Percentiles rank a stretch among this genome's conserved stretches.
Evolutionary conservation across 2,888 invertebrate species (phyloP).

Genomic region (Embidobia sp.): DNA sequence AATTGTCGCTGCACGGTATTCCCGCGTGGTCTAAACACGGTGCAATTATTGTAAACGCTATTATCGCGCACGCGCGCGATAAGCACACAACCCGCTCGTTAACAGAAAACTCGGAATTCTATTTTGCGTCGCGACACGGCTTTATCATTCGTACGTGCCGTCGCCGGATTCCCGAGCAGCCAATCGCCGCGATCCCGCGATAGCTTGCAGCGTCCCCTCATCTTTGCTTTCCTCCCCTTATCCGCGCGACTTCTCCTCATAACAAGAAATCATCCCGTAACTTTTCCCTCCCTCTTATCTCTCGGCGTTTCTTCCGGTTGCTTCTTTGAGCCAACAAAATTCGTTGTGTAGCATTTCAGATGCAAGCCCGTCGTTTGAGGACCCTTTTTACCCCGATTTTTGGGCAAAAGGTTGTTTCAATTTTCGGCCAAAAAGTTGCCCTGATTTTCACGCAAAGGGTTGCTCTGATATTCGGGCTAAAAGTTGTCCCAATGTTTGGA

Average conservation of each 20-base stretch:
- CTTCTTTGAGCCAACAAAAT: slow-evolving; percentile 20
- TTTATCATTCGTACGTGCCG: slow-evolving; percentile 56
- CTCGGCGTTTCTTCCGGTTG: slow-evolving; percentile 30
- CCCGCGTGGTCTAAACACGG: slow-evolving; percentile 18
- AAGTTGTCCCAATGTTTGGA: no score
- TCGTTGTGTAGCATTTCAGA: no score
- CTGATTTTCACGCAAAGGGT: no score
- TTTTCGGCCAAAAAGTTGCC: no score
- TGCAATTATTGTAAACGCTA: slow-evolving; percentile 39
- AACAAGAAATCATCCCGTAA: slow-evolving; percentile 56
- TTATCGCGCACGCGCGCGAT: slow-evolving; percentile 28
- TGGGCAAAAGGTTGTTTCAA: no score
- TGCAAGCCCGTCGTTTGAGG: no score
- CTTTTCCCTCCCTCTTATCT: slow-evolving; percentile 26
- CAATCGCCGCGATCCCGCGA: slow-evolving; percentile 29
- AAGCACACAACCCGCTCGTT: slow-evolving; percentile 51
- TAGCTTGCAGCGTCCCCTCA: slow-evolving; percentile 21
- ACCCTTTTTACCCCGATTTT: no score
- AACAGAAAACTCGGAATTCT: slow-evolving; percentile 58
- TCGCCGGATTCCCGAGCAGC: slow-evolving; percentile 35
- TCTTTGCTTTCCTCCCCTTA: background rate
- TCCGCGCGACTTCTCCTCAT: slow-evolving; percentile 16
- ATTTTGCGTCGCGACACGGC: slow-evolving; percentile 30
- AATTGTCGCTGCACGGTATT: slow-evolving; percentile 30
- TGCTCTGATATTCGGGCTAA: no score